Base-by-base conservation (phyloP, 1,140 invertebrate genomes). In the Rhizoglyphus robini region DNA sequence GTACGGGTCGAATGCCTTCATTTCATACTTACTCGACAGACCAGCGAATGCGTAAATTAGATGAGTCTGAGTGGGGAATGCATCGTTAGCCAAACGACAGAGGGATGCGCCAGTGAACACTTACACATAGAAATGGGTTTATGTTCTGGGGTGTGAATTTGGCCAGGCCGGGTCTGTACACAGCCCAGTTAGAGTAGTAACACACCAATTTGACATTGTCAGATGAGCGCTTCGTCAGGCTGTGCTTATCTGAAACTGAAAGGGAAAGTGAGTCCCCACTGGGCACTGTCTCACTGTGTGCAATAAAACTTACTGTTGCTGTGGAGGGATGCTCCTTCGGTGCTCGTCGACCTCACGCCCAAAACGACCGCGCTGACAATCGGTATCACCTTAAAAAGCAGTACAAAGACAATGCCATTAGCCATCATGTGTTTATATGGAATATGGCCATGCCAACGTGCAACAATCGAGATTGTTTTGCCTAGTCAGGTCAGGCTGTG, bases 91-190 rank as follows among this genome's bases (percentile, higher is more conserved):
- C 29, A 51, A 11, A 5, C 47, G n/a, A 29, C 89, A 89, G 58
- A 88, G 90, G 74, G 95, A 95, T 3, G 90, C 90, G 75, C 93
- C 94, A 49, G 95, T 86, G 62, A 96, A 79, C 82, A 94, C 63
- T 64, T 64, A 64, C 63, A 76, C 92, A 96, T 30, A 95, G 80
- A 74, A 92, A 92, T 25, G 90, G 90, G 80, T 94, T 94, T 71
- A 96, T 94, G 74, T 95, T 93, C 77, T 93, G 87, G 0, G 91
- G 91, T 68, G 86, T 87, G 75, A 93, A 95, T 76, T 91, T 88
- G 8, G 85, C 88, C 65, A 86, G 84, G 0, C 80, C 84, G 69
- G 87, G 86, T 49, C 90, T 80, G 72, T 90, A 89, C 72, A 88
- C 84, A 0, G 88, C 83, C 90, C 90, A 93, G 70, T 85, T 92